These are phyloP conservation scores for Eulemur albifrons DNA, from an alignment of 2,797 vertebrate species.

Conservation along the genomic window DNA sequence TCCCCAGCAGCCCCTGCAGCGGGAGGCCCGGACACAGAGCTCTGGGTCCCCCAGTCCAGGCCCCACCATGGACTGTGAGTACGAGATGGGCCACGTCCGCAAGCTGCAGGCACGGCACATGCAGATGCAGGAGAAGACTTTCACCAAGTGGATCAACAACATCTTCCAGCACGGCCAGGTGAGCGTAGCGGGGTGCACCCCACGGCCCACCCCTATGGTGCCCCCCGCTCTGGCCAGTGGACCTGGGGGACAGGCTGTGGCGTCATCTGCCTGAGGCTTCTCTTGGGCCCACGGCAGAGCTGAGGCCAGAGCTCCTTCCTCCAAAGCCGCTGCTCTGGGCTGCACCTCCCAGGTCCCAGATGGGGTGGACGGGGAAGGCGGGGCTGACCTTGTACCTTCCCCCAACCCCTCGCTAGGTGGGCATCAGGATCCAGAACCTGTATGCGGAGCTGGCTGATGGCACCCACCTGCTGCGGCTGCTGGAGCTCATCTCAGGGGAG, in stretches of 20 bases:
- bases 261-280: not conserved
- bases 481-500: constrained; percentile 91
- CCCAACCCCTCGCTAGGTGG: constrained; percentile 82
- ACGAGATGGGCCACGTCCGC: constrained; percentile 88
- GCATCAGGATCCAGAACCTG: constrained; percentile 85
- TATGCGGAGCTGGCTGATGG: constrained; percentile 91
- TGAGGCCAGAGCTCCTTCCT: not conserved
- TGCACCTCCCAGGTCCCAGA: not conserved
- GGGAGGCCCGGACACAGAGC: not conserved
- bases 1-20: not conserved
- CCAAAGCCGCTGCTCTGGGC: not conserved
- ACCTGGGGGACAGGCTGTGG: not conserved
- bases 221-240: not conserved
- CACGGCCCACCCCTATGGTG: accelerated
- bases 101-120: constrained; percentile 92
- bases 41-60: not conserved
- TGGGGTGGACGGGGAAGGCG: too few species aligned
- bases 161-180: constrained; percentile 88
- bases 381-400: not conserved
- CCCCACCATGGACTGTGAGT: constrained; percentile 84
- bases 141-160: constrained; percentile 96
- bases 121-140: constrained; percentile 94
- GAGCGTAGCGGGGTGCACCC: constrained; percentile 40
- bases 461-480: constrained; percentile 86
- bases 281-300: not conserved